phyloP scores from a whole-genome alignment of 2,888 invertebrate species.

The Amphiduros pacificus region DNA sequence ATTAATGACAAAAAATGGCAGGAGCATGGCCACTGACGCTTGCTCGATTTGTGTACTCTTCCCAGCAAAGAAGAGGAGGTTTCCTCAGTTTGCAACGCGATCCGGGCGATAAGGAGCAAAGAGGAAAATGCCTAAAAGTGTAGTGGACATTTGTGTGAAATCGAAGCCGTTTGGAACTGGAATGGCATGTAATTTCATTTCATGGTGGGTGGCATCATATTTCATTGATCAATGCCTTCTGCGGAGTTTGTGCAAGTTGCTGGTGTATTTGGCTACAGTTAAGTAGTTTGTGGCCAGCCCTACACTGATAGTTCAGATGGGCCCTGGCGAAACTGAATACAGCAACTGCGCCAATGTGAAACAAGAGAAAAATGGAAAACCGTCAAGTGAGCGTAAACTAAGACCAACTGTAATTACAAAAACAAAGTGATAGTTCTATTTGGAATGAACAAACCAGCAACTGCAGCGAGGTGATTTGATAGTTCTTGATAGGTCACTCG shows the following conservation, averaged over 20 bases:
- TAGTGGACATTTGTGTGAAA: not conserved
- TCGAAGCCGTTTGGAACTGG: not conserved
- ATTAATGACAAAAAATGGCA: too few species aligned
- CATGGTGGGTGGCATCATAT: conserved; percentile 1
- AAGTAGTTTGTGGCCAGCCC: conserved; percentile 8
- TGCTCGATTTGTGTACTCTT: too few species aligned
- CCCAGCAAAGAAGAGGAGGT: too few species aligned
- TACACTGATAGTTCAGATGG: not conserved
- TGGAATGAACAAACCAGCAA: not conserved
- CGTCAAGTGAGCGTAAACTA: conserved; percentile 1
- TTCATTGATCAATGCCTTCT: conserved; percentile 1
- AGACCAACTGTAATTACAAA: conserved; percentile 12
- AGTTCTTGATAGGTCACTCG: not conserved
- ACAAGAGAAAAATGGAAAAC: conserved; percentile 15
- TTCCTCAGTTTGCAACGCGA: not conserved
- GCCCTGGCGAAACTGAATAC: not conserved
- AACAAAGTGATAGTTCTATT: conserved; percentile 11
- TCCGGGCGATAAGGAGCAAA: not conserved
- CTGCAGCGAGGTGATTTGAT: not conserved
- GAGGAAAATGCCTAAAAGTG: not conserved
- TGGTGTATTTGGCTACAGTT: not conserved
- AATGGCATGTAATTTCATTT: conserved; percentile 17
- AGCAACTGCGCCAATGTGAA: not conserved
- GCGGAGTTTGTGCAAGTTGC: too few species aligned
- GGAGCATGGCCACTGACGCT: too few species aligned